Base-by-base conservation (phyloP, 2,797 vertebrate species). In the Hybognathus amarus region DNA sequence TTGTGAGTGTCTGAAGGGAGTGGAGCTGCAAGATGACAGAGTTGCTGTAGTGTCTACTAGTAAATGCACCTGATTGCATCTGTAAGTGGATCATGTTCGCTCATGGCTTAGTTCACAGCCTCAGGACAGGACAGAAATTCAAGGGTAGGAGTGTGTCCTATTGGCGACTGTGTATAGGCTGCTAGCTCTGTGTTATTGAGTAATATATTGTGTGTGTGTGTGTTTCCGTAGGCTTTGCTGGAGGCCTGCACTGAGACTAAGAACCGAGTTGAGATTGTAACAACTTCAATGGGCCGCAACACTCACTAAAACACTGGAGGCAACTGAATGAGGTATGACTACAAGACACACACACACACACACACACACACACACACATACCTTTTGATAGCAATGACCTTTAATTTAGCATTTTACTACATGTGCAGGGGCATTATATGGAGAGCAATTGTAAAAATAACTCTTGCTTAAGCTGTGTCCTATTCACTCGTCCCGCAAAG, bases 291-390 rank as follows among this genome's bases (percentile, higher is more conserved):
- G 94, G 94, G 93, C 91, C 83, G 66, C 83, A 87, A 85, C 90
- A 90, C 91, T 89, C 87, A 86, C 91, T 94, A 88, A 94, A 88
- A 81, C 89, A 89, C 88, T 87, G 82, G 90, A 90, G 90, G 87
- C 88, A 71, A 89, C 88, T 92, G 89, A 93, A 95, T 93, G 93
- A 94, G 94, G 93, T 94, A 87, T 89, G 91, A 83, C 47, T 20
- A 30, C 36, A 61, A 50, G 45, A 61, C 27, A 22, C 45, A 69
- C 64, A 45, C 66, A 24, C 71, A 63, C 54, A 33, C 54, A 75
- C 42, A 66, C 75, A 69, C 24, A 42, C 42, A 38, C 66, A 76
- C 42, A 42, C 61, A 74, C 38, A 1, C 20, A 8, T 2, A 12
- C 47, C 64, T 27, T 68, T 50, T 74, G 56, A 40, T 40, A 52